Evolutionary conservation across 2,888 invertebrate species (phyloP), one percentile per base, ranked within the genome.

Genomic region (Melanargia galathea): DNA sequence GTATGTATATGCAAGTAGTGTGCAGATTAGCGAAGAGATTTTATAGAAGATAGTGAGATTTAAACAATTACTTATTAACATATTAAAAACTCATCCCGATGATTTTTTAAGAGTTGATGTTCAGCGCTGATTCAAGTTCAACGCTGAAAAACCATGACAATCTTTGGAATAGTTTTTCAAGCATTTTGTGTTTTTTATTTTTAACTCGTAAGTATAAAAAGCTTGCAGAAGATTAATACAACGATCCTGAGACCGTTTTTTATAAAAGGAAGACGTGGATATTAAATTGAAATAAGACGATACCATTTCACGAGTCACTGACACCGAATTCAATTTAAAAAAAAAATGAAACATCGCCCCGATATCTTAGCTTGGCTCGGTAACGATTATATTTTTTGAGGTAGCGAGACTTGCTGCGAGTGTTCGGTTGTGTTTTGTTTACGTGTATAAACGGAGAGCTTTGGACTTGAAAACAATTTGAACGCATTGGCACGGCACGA

Each of bases 291-390:
- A 61, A 70, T 62, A 66, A 58, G 43, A 33, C 49, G 24, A 30
- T 48, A 62, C 33, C 59, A 55, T 62, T 66, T 65, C 72, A 74
- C 74, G 75, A 84, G 86, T 89, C 89, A 87, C 77, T 89, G 87
- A 87, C 87, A 81, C 81, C 79, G 73, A 79, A 79, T 79, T 78
- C 73, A 81, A 82, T 78, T 81, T 82, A 85, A 83, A n/a, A n/a
- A n/a, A n/a, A n/a, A n/a, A 84, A 81, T 81, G 78, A 82, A 80
- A 77, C 80, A 81, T 82, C 80, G 82, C 77, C 79, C 72, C 77
- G 76, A 71, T 72, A 66, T 73, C 18, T 30, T 71, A 70, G 62
- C 45, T n/a, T 22, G 30, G 48, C 62, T 43, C 35, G 55, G 45
- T 40, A 8, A 20, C 46, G 63, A 49, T 26, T n/a, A 56, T 51